phyloP scores from a whole-genome alignment of 2,797 vertebrate species.

The Microchirus variegatus region DNA sequence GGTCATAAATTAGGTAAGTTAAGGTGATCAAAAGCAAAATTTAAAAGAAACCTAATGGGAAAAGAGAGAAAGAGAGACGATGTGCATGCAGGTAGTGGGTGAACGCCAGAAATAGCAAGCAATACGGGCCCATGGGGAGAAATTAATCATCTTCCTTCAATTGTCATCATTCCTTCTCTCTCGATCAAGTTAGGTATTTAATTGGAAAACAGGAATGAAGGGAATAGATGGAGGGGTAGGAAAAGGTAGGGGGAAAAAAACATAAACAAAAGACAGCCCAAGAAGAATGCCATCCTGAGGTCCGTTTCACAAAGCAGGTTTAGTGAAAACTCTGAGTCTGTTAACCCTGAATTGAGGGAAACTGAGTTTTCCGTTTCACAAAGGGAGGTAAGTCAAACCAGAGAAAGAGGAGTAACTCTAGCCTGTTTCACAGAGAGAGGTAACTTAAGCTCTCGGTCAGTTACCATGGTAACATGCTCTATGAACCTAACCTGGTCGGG shows the following conservation, averaged over 20 bases:
- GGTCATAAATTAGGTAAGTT: conserved; percentile 58
- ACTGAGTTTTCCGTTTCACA: too few species aligned
- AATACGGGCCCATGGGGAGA: conserved; percentile 51
- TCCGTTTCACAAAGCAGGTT: too few species aligned
- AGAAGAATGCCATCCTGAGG: conserved; percentile 3
- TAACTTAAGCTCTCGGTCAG: too few species aligned
- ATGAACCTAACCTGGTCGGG: too few species aligned
- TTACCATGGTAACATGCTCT: too few species aligned
- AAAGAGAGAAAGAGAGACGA: conserved; percentile 33
- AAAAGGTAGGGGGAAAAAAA: conserved; percentile 55
- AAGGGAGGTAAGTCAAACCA: too few species aligned
- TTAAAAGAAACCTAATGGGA: conserved; percentile 42
- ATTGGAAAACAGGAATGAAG: conserved; percentile 65
- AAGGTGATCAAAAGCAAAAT: conserved; percentile 46
- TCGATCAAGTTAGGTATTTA: conserved; percentile 71
- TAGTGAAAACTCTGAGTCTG: too few species aligned
- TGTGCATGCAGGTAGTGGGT: conserved; percentile 59
- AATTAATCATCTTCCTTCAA: conserved; percentile 71
- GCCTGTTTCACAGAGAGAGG: too few species aligned
- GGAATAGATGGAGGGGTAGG: conserved; percentile 56
- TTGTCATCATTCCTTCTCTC: conserved; percentile 59
- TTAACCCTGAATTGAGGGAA: too few species aligned
- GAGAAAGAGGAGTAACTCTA: too few species aligned
- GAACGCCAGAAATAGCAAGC: conserved; percentile 59
- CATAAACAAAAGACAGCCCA: conserved; percentile 28